Conservation (phyloP, 2,113 vertebrate species). For the Ochotona princeps region DNA sequence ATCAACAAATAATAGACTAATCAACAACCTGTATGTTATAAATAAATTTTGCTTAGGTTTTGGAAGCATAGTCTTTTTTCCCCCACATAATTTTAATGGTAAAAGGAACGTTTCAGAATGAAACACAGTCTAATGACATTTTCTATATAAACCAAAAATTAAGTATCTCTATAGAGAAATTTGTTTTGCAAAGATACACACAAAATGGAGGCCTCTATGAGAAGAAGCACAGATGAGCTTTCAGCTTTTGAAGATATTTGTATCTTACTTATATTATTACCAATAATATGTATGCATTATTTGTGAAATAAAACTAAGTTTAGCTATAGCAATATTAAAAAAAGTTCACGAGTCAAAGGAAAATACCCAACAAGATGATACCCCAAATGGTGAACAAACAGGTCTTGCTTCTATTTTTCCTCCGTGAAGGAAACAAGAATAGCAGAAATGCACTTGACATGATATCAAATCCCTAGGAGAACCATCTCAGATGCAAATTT, state of each 20-base stretch:
- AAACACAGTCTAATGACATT: not conserved
- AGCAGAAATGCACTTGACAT: not conserved
- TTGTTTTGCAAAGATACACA: not conserved
- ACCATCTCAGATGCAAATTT: constrained; percentile 19
- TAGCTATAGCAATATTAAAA: not conserved
- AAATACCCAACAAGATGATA: not conserved
- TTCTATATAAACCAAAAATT: constrained; percentile 11
- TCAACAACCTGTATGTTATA: not conserved
- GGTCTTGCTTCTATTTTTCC: not conserved
- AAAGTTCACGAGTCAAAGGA: not conserved
- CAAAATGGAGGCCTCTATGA: not conserved
- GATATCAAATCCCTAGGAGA: not conserved
- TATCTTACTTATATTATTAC: constrained; percentile 33
- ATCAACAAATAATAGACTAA: not conserved
- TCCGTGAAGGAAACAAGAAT: not conserved
- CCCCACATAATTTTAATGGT: not conserved
- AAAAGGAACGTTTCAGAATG: not conserved
- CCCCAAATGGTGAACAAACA: not conserved
- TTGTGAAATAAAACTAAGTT: constrained; percentile 33
- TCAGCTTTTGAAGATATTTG: not conserved
- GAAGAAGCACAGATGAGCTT: not conserved
- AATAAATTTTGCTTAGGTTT: constrained; percentile 32
- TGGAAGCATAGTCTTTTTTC: not conserved
- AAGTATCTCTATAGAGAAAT: not conserved
- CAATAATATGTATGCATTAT: not conserved